Conservation (phyloP, 2,888 invertebrate genomes). For the Steinernema hermaphroditum region DNA sequence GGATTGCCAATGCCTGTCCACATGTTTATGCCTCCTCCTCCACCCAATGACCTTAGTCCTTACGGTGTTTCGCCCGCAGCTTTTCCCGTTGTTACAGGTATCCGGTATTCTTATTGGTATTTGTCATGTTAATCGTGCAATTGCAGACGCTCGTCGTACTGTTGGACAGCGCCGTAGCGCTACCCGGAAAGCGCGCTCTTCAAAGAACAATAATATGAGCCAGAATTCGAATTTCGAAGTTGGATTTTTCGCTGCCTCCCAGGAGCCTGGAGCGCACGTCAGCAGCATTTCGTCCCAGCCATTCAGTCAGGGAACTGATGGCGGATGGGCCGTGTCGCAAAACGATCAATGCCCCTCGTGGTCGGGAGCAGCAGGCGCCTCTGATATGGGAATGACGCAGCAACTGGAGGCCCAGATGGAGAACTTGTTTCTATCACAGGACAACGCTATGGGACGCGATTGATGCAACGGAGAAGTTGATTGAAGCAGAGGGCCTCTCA, state of each 20-base stretch:
- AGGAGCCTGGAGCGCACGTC: neutral
- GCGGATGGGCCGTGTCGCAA: conserved; percentile 2
- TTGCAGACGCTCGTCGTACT: neutral
- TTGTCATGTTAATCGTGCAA: neutral
- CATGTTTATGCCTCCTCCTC: conserved; percentile 70
- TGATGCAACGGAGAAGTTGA: too few species aligned
- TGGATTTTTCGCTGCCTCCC: conserved; percentile 21
- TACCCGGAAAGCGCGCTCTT: neutral
- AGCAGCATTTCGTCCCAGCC: neutral
- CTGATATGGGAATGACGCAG: conserved; percentile 33
- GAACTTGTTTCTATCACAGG: conserved; percentile 50
- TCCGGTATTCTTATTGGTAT: too few species aligned
- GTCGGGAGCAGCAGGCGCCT: neutral
- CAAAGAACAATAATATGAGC: neutral
- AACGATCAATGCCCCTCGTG: neutral
- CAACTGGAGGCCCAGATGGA: conserved; percentile 50
- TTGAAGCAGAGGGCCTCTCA: too few species aligned
- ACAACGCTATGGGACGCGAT: neutral
- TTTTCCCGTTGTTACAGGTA: too few species aligned
- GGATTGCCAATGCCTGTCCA: conserved; percentile 87
- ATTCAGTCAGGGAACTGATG: conserved; percentile 20
- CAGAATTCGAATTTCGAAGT: conserved; percentile 17
- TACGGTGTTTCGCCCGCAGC: neutral
- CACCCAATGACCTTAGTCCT: too few species aligned
- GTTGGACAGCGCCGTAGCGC: neutral